These are phyloP conservation scores for Coregonus sp. DNA, from an alignment of 2,797 vertebrate genomes.

Conservation along the genomic window DNA sequence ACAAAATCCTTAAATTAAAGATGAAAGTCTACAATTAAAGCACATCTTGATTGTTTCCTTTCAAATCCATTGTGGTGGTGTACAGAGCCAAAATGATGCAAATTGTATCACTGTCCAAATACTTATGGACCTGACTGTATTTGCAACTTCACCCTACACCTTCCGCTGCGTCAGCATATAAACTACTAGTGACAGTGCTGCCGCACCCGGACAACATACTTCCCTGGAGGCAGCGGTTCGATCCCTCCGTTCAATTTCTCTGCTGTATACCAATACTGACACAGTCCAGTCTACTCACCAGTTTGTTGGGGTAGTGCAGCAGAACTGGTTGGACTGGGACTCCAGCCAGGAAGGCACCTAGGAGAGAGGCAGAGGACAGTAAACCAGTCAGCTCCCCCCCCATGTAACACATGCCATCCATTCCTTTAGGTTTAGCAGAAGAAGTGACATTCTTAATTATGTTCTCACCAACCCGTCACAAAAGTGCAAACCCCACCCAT, in stretches of 20 bases:
- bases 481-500: background rate
- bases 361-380: background rate
- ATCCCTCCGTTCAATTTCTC: background rate
- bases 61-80: too few species aligned
- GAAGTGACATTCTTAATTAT: background rate
- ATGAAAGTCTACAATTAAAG: too few species aligned
- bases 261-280: too few species aligned
- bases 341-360: constrained; percentile 88
- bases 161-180: too few species aligned
- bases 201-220: background rate
- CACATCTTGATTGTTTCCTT: too few species aligned
- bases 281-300: constrained; percentile 72
- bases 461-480: background rate
- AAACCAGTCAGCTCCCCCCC: background rate
- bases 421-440: background rate
- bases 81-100: too few species aligned
- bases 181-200: background rate
- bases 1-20: too few species aligned
- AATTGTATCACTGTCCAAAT: too few species aligned
- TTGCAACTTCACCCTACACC: too few species aligned
- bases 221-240: background rate
- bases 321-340: constrained; percentile 89
- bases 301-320: constrained; percentile 83
- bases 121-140: background rate
- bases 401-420: background rate